These are phyloP conservation scores for Pachydiplax longipennis DNA, from an alignment of 2,888 invertebrate genomes.

Conservation along the genomic window DNA sequence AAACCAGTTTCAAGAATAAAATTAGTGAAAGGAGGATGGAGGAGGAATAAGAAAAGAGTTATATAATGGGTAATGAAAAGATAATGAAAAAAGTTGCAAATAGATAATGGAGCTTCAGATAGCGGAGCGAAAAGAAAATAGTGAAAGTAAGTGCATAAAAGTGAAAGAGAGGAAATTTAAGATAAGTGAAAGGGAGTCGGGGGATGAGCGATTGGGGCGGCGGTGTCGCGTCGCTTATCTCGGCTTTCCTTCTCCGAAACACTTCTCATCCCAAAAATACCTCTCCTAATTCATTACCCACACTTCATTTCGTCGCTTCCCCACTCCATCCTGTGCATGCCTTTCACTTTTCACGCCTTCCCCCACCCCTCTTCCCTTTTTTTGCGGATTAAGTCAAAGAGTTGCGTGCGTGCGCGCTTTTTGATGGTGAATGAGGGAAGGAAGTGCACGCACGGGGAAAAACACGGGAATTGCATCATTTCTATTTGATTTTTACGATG, in stretches of 20 bases:
- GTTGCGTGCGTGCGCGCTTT: background rate
- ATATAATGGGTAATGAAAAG: background rate
- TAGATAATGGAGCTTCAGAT: background rate
- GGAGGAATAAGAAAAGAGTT: no score
- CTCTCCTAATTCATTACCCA: conserved; percentile 21
- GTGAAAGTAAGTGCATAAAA: background rate
- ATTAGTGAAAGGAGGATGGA: no score
- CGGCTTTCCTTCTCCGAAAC: background rate
- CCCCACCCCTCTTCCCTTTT: background rate
- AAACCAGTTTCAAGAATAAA: no score
- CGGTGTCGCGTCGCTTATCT: background rate
- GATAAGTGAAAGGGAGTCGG: background rate
- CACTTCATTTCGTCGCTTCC: conserved; percentile 5
- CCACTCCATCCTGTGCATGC: background rate
- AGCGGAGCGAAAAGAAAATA: background rate
- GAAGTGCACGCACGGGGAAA: background rate
- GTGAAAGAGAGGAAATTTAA: background rate
- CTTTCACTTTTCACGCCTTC: background rate
- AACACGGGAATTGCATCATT: background rate
- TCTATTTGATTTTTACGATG: no score
- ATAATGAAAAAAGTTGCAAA: background rate
- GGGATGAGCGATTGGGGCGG: background rate
- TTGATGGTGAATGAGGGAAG: background rate
- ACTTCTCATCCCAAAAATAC: conserved; percentile 21
- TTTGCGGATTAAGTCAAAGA: background rate